Evolutionary conservation across 1,140 invertebrate genomes (phyloP).

Genomic region (Listronotus oregonensis): DNA sequence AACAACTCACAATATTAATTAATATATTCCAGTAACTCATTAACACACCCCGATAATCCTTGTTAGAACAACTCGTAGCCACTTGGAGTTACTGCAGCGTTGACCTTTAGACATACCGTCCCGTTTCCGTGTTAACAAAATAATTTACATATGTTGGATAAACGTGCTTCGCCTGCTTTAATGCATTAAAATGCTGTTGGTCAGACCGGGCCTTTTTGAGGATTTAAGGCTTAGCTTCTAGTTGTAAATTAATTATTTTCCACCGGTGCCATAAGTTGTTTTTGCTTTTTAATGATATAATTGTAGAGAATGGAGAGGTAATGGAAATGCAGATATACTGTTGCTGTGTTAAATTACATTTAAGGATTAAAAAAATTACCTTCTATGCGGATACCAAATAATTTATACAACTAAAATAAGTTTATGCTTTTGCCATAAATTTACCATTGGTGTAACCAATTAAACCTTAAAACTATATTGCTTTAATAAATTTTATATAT

Average conservation of each 20-base stretch:
- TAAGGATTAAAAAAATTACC: no score
- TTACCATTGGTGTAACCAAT: no score
- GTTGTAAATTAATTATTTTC: not conserved
- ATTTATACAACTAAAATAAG: no score
- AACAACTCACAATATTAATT: not conserved
- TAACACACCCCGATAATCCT: slow-evolving; percentile 2
- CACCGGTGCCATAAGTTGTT: not conserved
- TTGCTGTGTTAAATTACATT: no score
- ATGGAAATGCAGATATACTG: no score
- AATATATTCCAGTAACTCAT: not conserved
- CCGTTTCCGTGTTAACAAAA: slow-evolving; percentile 1
- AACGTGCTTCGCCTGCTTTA: not conserved
- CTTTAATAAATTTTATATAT: no score
- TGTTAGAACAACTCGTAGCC: not conserved
- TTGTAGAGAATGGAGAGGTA: no score
- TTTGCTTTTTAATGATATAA: not conserved
- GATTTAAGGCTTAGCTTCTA: not conserved
- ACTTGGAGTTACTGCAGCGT: not conserved
- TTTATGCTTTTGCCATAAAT: no score
- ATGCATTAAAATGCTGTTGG: no score
- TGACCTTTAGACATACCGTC: slow-evolving; percentile 8
- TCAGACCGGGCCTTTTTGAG: no score
- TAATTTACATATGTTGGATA: slow-evolving; percentile 4
- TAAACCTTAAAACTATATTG: no score
- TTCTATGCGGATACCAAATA: no score